Evolutionary conservation across 2,113 vertebrate species (phyloP).

Genomic region (Egretta garzetta): DNA sequence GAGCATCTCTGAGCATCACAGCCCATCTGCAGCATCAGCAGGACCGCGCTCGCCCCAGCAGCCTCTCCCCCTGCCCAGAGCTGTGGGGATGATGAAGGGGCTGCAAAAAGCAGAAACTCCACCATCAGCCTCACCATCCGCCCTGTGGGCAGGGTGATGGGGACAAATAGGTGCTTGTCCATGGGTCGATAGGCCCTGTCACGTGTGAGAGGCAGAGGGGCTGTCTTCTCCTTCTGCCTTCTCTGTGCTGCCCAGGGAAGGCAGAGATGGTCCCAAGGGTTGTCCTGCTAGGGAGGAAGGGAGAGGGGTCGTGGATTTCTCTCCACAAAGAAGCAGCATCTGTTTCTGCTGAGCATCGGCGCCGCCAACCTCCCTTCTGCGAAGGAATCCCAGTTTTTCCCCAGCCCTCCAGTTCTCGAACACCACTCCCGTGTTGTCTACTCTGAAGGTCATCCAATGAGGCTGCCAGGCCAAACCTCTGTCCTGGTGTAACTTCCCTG

Average conservation of each 20-base stretch:
- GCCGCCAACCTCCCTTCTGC: background rate
- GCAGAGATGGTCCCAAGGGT: background rate
- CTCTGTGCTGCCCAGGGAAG: background rate
- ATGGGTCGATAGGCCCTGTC: background rate
- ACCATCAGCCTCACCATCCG: background rate
- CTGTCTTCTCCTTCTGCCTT: background rate
- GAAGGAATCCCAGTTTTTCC: background rate
- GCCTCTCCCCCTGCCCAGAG: background rate
- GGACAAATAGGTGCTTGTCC: background rate
- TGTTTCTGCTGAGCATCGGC: background rate
- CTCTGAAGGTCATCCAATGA: background rate
- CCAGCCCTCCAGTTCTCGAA: background rate
- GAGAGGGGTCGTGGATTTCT: background rate
- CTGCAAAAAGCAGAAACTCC: background rate
- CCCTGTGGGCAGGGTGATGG: background rate
- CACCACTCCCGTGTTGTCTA: background rate
- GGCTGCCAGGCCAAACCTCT: background rate
- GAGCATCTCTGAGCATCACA: background rate
- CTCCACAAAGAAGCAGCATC: background rate
- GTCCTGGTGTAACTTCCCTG: background rate
- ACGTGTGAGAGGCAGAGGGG: background rate
- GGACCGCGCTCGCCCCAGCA: background rate
- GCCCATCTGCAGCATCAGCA: conserved; percentile 26
- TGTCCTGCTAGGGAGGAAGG: background rate
- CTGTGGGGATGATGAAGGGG: background rate